A percentile compares a stretch with the other conserved stretches of the same genome.
Conservation (phyloP, 2,888 invertebrate species). For the Achlya flavicornis region DNA sequence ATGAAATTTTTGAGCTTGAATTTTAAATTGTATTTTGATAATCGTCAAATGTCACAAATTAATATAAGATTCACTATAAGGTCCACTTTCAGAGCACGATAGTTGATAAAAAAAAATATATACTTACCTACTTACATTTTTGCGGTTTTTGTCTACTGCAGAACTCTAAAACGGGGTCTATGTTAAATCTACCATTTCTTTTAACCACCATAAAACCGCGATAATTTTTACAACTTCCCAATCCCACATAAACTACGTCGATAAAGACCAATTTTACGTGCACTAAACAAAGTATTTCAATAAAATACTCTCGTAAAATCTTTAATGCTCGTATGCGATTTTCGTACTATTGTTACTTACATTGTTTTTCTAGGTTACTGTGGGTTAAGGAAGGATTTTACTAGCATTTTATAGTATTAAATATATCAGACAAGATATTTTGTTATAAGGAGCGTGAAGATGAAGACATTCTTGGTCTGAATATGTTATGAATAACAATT, state of each 20-base stretch:
- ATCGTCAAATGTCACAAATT: too few species aligned
- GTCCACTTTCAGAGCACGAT: too few species aligned
- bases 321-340: constrained; percentile 27
- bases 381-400: not conserved
- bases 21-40: too few species aligned
- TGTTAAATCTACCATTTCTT: not conserved
- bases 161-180: not conserved
- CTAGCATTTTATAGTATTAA: not conserved
- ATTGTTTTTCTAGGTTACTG: constrained; percentile 4
- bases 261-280: constrained; percentile 31
- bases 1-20: too few species aligned
- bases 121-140: too few species aligned
- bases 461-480: too few species aligned
- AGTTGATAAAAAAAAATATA: too few species aligned
- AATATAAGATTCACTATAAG: too few species aligned
- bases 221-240: constrained; percentile 16
- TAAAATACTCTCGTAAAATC: constrained; percentile 32
- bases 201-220: not conserved
- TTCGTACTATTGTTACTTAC: constrained; percentile 17
- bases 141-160: too few species aligned
- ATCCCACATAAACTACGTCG: constrained; percentile 23
- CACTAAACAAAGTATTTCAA: constrained; percentile 35
- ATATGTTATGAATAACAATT: too few species aligned
- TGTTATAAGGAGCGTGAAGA: too few species aligned
- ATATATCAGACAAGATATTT: too few species aligned